These are phyloP conservation scores for Coronaproctus castanopsis DNA, from an alignment of 2,888 invertebrate genomes.

Conservation along the genomic window DNA sequence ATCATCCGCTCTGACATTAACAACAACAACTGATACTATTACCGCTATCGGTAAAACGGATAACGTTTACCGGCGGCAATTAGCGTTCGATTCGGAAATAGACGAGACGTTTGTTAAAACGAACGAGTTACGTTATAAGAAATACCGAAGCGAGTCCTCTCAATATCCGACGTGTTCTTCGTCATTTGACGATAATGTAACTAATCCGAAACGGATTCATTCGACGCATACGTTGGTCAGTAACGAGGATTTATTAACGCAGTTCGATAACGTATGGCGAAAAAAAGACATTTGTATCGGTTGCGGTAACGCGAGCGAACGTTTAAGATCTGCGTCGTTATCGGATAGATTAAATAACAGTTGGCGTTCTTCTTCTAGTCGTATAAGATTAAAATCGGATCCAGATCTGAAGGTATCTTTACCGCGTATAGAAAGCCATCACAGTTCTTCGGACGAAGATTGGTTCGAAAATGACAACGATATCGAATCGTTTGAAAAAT, in stretches of 20 bases:
- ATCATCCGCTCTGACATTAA: not conserved
- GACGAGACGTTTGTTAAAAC: too few relatives aligned
- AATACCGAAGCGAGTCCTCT: not conserved
- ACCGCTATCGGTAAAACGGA: too few relatives aligned
- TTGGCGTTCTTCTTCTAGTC: constrained; percentile 14
- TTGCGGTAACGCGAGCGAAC: too few relatives aligned
- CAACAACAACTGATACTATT: not conserved
- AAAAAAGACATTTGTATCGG: not conserved
- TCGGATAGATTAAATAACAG: constrained; percentile 4
- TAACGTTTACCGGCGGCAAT: not conserved
- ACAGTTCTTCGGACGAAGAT: constrained; percentile 30
- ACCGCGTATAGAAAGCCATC: constrained; percentile 27
- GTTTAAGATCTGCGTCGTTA: constrained; percentile 3
- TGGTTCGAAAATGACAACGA: constrained; percentile 29
- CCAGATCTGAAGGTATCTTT: constrained; percentile 23
- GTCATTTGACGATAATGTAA: not conserved
- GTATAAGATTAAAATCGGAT: constrained; percentile 24
- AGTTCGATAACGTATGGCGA: not conserved
- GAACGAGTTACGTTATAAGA: not conserved
- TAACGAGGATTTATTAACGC: not conserved
- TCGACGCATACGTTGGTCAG: not conserved
- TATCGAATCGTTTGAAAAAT: too few relatives aligned
- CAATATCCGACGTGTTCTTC: too few relatives aligned
- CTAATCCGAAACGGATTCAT: not conserved
- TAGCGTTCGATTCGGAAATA: not conserved